Evolutionary conservation across 2,113 vertebrate species (phyloP), one percentile per base, ranked within the genome.

Genomic region (Muscicapa adusta): DNA sequence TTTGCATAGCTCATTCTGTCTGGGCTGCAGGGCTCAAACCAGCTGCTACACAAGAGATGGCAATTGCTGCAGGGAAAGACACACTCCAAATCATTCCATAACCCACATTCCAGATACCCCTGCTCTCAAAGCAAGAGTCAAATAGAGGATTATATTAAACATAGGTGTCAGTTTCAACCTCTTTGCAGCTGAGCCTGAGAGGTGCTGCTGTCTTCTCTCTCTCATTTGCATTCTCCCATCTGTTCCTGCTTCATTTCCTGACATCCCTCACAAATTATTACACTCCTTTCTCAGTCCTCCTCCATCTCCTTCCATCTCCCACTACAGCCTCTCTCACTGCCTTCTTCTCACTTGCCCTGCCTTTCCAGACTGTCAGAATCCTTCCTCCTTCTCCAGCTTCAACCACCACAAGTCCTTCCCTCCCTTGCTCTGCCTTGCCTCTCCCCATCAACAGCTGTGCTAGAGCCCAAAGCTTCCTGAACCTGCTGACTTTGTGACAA

Each of bases 201-300:
- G 60, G 33, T 82, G 85, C 81, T 71, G 40, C 89, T 93, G 70
- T 74, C 75, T 95, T 83, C 63, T 75, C 36, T 78, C 48, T 94
- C 92, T 90, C 56, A 86, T 96, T 95, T 95, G 86, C 85, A 96
- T 96, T 82, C 72, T 80, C 60, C 92, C 92, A 94, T 96, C 95
- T 95, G 96, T 88, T 95, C 85, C 77, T 77, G 26, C 79, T 94
- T 93, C 82, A 71, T 88, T 92, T 96, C 95, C 92, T 95, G 82
- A 71, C 79, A 93, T 45, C 43, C 58, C 50, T 91, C 90, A 90
- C 82, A 93, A 88, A 91, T 62, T 47, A 92, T 88, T 94, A 40
- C 72, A 83, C 79, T 94, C 50, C 26, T 88, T 85, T 95, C 58
- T 88, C 72, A 85, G 67, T 58, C 79, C 67, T 96, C 92, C 88